phyloP scores from a whole-genome alignment of 1,140 invertebrate species.

The Drosophila aff. region DNA sequence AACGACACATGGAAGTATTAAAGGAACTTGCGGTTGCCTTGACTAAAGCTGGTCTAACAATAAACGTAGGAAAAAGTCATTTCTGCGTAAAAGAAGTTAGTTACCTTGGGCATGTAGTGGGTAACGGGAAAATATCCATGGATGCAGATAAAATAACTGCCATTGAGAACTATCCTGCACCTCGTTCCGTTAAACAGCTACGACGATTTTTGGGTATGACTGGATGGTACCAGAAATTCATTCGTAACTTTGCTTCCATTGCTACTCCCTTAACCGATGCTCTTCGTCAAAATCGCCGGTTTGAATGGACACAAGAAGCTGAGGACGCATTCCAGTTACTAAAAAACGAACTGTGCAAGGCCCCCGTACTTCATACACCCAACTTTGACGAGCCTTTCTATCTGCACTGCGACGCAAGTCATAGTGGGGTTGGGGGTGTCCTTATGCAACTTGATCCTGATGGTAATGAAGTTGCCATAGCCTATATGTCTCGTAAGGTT shows the following conservation, averaged over 20 bases:
- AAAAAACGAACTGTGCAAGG: not conserved
- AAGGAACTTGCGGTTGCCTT: slow-evolving; percentile 4
- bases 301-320: slow-evolving; percentile 1
- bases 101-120: not conserved
- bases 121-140: slow-evolving; percentile 9
- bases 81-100: slow-evolving; percentile 6
- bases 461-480: slow-evolving; percentile 7
- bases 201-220: slow-evolving; percentile 19
- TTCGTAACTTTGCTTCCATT: slow-evolving; percentile 13
- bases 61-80: not conserved
- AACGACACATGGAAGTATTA: slow-evolving; percentile 5
- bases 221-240: slow-evolving; percentile 23
- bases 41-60: not conserved
- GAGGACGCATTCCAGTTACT: not conserved
- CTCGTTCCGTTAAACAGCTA: slow-evolving; percentile 10
- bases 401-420: slow-evolving; percentile 26
- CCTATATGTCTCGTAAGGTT: slow-evolving; percentile 1
- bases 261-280: slow-evolving; percentile 4
- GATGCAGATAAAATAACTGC: slow-evolving; percentile 12
- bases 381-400: slow-evolving; percentile 3
- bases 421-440: slow-evolving; percentile 10
- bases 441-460: slow-evolving; percentile 9
- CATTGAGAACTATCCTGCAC: slow-evolving; percentile 3
- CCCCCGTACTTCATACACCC: slow-evolving; percentile 2
- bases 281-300: not conserved